Base-by-base conservation (phyloP, 2,113 vertebrate genomes). In the Rallus limicola region DNA sequence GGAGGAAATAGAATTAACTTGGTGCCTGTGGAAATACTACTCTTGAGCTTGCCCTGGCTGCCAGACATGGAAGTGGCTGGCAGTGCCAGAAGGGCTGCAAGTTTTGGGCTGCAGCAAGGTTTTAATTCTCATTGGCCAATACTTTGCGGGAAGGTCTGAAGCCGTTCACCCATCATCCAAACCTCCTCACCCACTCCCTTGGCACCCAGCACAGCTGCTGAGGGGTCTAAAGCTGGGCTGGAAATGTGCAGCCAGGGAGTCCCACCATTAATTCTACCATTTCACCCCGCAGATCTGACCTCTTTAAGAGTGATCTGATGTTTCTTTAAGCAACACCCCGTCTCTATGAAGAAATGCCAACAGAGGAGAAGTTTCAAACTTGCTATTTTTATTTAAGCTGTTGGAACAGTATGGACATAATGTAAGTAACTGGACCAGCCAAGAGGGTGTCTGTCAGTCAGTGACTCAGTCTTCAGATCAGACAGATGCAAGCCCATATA, bases 381-480 rank as follows among this genome's bases (percentile, higher is more conserved):
- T 50, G 33, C 91, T 97, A 77, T 93, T 97, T 95, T 95, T 94
- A 96, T 89, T 95, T 83, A 95, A 94, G 80, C 95, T 84, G 80
- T 92, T 97, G 94, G 94, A 95, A 88, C 81, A 5, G 72, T 83
- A 79, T 82, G 94, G 92, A 76, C 92, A 86, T 96, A 94, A 88
- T 95, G 87, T 93, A 91, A 94, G 80, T 84, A 86, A 72, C 2
- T 23, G 92, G 85, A 90, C 46, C 59, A 85, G 94, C 92, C 96
- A 97, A 95, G 28, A 78, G 78, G 19, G 64, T 82, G 87, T 91
- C 85, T 92, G 90, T 97, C 90, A 95, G 80, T 90, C 87, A 81
- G 85, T 95, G 96, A 97, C 88, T 95, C 95, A 95, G 92, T 72
- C 88, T 92, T 88, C 92, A 89, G 88, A 97, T 95, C 93, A 92